Evolutionary conservation across 2,113 vertebrate species (phyloP).

Genomic region (Paratilapia polleni): DNA sequence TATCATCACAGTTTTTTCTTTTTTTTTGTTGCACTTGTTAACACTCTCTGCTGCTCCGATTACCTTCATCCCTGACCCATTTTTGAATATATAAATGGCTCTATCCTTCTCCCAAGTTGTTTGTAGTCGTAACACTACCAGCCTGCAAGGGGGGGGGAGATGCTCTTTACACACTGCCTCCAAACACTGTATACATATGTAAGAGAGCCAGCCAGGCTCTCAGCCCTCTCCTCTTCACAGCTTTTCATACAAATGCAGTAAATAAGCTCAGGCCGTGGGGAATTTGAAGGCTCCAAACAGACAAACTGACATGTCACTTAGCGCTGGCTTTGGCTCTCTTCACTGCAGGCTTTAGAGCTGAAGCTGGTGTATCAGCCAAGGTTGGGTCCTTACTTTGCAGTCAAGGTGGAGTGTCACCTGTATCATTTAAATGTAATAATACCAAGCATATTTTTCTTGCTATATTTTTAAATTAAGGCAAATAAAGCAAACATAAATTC

Average conservation of each 20-base stretch:
- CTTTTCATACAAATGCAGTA: constrained; percentile 81
- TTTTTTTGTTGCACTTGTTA: constrained; percentile 50
- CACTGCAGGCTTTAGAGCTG: constrained; percentile 65
- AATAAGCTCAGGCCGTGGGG: constrained; percentile 78
- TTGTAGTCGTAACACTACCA: constrained; percentile 57
- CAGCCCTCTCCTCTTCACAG: constrained; percentile 66
- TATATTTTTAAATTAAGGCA: constrained; percentile 12
- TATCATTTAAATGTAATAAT: constrained; percentile 17
- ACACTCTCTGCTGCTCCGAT: constrained; percentile 62
- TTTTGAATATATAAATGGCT: constrained; percentile 76
- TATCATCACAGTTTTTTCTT: constrained; percentile 47
- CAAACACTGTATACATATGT: constrained; percentile 80
- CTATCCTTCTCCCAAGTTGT: constrained; percentile 64
- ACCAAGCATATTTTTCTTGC: neutral
- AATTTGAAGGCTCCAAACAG: constrained; percentile 77
- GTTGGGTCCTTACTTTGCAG: constrained; percentile 39
- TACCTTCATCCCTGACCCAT: constrained; percentile 75
- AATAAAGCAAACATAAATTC: neutral
- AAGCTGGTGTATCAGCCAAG: constrained; percentile 49
- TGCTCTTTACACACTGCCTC: constrained; percentile 66
- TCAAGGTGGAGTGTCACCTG: constrained; percentile 66
- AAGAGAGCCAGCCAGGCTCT: constrained; percentile 69
- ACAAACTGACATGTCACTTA: constrained; percentile 79
- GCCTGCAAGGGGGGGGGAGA: constrained; percentile 34
- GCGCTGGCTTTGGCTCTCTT: constrained; percentile 71